These are phyloP conservation scores for Agapornis canus DNA, from an alignment of 2,797 vertebrate species.

Conservation along the genomic window DNA sequence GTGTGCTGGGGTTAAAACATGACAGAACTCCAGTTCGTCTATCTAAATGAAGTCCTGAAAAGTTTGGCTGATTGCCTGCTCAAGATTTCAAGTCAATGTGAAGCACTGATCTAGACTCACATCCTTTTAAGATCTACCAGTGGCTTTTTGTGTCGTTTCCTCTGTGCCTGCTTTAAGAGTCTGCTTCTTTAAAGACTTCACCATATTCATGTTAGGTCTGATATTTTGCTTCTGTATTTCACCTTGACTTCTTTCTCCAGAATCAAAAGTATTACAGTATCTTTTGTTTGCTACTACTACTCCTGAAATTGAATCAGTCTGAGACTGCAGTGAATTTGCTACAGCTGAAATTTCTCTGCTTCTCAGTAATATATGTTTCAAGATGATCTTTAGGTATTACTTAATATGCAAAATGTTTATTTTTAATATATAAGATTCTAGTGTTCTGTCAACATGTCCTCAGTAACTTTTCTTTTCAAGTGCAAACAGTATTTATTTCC, in stretches of 20 bases:
- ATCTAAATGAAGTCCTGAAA: neutral
- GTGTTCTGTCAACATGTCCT: neutral
- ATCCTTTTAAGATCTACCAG: neutral
- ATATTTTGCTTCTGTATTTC: neutral
- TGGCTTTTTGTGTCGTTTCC: neutral
- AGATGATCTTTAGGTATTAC: neutral
- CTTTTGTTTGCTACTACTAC: neutral
- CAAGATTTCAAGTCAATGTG: neutral
- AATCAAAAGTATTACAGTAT: neutral
- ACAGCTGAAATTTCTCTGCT: neutral
- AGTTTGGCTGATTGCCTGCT: neutral
- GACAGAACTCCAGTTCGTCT: neutral
- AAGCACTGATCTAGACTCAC: neutral
- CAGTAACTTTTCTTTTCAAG: neutral
- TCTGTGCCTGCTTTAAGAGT: accelerated
- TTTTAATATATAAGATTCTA: neutral
- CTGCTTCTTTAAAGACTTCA: neutral
- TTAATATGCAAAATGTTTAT: neutral
- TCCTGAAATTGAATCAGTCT: neutral
- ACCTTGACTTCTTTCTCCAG: neutral
- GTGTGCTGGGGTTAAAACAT: neutral
- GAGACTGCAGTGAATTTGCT: neutral
- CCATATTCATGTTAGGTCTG: neutral
- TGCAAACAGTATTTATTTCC: neutral
- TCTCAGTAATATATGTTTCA: neutral